Percentiles rank a stretch among this genome's conserved stretches.
Conservation (phyloP, 2,797 vertebrate species). For the Anguilla megastoma region DNA sequence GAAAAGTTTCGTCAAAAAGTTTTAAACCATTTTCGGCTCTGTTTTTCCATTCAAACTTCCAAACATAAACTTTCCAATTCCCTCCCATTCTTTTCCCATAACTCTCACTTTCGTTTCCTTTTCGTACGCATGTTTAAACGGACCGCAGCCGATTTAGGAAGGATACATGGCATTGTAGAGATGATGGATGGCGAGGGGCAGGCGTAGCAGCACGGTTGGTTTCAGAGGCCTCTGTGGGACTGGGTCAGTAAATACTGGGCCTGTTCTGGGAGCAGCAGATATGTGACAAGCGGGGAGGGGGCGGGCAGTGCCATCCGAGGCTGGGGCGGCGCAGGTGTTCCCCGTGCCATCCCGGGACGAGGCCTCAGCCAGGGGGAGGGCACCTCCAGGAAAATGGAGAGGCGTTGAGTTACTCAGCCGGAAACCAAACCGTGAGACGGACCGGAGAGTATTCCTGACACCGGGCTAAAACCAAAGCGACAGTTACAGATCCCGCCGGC, state of each 20-base stretch:
- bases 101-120: constrained; percentile 5
- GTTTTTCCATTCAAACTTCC: not conserved
- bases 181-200: not conserved
- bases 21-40: not conserved
- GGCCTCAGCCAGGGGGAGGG: constrained; percentile 49
- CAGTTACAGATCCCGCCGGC: constrained; percentile 76
- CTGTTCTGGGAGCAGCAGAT: not conserved
- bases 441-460: constrained; percentile 63
- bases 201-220: not conserved
- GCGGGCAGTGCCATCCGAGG: not conserved
- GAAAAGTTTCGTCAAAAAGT: too few relatives aligned
- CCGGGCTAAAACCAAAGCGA: constrained; percentile 76
- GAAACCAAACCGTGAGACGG: constrained; percentile 68
- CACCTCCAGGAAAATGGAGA: constrained; percentile 49
- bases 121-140: not conserved
- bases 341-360: constrained; percentile 40
- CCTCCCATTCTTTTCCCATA: not conserved
- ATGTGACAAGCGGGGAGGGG: not conserved
- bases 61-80: not conserved
- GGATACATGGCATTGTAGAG: not conserved
- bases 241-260: not conserved
- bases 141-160: not conserved
- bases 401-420: constrained; percentile 61
- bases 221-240: constrained; percentile 1
- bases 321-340: constrained; percentile 54